These are phyloP conservation scores for Falco punctatus DNA, from an alignment of 2,113 vertebrate genomes.

Conservation along the genomic window DNA sequence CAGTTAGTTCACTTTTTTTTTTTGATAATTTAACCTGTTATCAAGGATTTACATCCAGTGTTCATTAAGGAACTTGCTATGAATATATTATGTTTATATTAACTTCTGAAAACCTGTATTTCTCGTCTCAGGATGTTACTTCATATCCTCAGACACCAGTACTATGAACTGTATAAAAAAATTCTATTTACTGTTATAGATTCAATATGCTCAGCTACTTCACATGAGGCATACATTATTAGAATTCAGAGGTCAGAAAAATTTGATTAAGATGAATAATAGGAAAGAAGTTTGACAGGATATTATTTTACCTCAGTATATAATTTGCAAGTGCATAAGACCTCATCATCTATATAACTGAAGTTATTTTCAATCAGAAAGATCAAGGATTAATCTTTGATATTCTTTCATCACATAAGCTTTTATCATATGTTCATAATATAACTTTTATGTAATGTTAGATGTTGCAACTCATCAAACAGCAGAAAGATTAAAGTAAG, in stretches of 20 bases:
- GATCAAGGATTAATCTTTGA: slow-evolving; percentile 35
- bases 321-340: slow-evolving; percentile 8
- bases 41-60: neutral
- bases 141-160: neutral
- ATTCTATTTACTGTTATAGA: neutral
- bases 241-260: slow-evolving; percentile 14
- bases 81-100: neutral
- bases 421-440: slow-evolving; percentile 54
- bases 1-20: neutral
- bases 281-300: slow-evolving; percentile 16
- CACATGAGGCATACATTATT: neutral
- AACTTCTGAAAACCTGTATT: neutral
- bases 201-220: neutral
- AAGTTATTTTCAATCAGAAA: slow-evolving; percentile 38
- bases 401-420: slow-evolving; percentile 41
- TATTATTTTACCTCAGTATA: slow-evolving; percentile 30
- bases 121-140: neutral
- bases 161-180: neutral
- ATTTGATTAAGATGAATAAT: neutral
- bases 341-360: neutral
- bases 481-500: slow-evolving; percentile 52
- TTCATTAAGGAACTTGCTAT: neutral
- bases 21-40: neutral
- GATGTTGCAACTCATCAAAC: slow-evolving; percentile 47
- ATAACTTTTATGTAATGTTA: slow-evolving; percentile 43